Percentiles rank a stretch among this genome's conserved stretches.
Conservation (phyloP, 2,888 invertebrate species). For the Apantesis nais region DNA sequence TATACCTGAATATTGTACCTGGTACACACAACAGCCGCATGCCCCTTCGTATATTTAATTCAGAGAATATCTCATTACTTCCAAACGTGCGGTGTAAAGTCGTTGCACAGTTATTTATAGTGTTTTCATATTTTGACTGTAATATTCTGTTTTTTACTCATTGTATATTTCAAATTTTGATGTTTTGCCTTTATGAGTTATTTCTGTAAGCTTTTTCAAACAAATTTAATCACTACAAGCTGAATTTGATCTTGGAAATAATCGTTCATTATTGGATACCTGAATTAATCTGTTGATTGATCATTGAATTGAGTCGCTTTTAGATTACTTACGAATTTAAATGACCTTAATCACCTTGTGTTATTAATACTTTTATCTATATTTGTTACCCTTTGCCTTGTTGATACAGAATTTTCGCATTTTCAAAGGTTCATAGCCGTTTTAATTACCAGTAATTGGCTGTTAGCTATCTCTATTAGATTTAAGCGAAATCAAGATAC, state of each 20-base stretch:
- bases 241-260: background rate
- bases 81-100: conserved; percentile 22
- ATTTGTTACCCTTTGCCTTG: conserved; percentile 7
- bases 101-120: conserved; percentile 22
- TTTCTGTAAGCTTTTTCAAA: background rate
- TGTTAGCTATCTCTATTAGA: conserved; percentile 13
- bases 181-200: conserved; percentile 6
- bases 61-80: conserved; percentile 38
- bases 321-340: background rate
- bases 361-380: background rate
- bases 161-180: conserved; percentile 9
- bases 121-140: conserved; percentile 17
- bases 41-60: conserved; percentile 27
- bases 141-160: conserved; percentile 6
- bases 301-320: background rate
- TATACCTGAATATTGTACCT: conserved; percentile 6
- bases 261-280: background rate
- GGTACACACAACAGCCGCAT: conserved; percentile 7
- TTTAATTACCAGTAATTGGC: conserved; percentile 15
- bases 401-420: background rate
- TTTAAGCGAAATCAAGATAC: conserved; percentile 18
- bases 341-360: background rate
- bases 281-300: background rate
- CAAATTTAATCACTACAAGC: background rate
- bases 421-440: background rate